Evolutionary conservation across 2,113 vertebrate genomes (phyloP).

Genomic region (Phocoena phocoena): DNA sequence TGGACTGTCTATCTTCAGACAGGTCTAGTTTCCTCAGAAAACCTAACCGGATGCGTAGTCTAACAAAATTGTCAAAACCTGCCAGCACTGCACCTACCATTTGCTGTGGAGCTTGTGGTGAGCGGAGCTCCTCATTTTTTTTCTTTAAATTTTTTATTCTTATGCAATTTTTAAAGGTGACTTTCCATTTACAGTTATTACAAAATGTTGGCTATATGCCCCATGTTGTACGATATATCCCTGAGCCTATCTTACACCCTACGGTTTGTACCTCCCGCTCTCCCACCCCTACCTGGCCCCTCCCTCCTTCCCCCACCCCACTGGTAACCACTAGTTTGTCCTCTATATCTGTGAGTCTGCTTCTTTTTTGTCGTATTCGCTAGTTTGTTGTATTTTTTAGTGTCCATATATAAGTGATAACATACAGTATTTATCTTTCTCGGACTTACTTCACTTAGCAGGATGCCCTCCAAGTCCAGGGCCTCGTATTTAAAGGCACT

Average conservation of each 20-base stretch:
- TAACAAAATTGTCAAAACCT: neutral
- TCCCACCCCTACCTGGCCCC: neutral
- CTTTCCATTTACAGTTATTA: neutral
- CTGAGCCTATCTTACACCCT: neutral
- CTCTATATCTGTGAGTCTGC: neutral
- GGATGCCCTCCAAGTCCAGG: neutral
- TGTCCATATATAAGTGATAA: neutral
- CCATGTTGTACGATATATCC: rapidly evolving
- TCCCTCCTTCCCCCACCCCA: neutral
- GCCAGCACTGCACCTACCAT: neutral
- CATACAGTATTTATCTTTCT: neutral
- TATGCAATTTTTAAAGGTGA: neutral
- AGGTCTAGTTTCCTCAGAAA: neutral
- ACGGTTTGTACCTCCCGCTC: neutral
- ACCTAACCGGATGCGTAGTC: neutral
- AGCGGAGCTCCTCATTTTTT: neutral
- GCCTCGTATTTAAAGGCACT: neutral
- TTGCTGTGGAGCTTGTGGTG: neutral
- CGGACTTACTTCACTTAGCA: neutral
- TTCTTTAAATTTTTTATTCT: neutral
- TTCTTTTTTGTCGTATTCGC: neutral
- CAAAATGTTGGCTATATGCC: neutral
- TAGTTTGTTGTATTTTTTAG: neutral
- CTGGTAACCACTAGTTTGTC: neutral
- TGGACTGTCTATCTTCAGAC: neutral